Base-by-base conservation (phyloP, 2,888 invertebrate genomes). In the Limnephilus rhombicus region DNA sequence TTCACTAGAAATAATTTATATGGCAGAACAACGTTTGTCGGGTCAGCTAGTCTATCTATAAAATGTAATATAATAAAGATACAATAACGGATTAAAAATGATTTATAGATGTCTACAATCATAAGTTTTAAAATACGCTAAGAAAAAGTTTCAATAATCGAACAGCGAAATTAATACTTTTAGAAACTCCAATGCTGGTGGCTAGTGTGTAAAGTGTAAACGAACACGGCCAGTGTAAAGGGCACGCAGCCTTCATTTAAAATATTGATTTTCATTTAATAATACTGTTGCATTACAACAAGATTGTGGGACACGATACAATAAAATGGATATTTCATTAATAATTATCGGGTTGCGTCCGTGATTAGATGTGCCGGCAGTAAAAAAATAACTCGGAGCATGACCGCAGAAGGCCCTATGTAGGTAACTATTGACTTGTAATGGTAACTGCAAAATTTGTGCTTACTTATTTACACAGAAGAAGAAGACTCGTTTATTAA, bases 181-280 rank as follows among this genome's bases (percentile, higher is more conserved):
- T 68, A 9, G 15, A 53, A 53, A 53, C 18, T 53, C 18, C 53
- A 53, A 68, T 68, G 24, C 68, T 24, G 24, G 24, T 68, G 68
- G 24, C 1, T 24, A 68, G 53, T 53, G 3, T 24, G 24, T 12
- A 1, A 24, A 24, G 3, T 24, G 24, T 12, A 1, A 24, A 24
- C 68, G 68, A 68, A 24, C 5, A 68, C 18, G 24, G 68, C 0
- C 9, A 41, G 41, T 4, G 5, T 41, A 41, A 68, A 18, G 24
- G 24, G 24, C 68, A 24, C 24, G 24, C 68, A 68, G 68, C 68
- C 68, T 68, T 5, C 68, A 68, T 24, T 24, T 68, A 68, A 68
- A 24, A 68, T 68, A 68, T 24, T 68, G 68, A 37, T 83, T 83
- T 83, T 83, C 37, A 37, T 34, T 83, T 68, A 83, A 83, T 83